phyloP scores from a whole-genome alignment of 2,888 invertebrate genomes.

The Pinctada fucata region DNA sequence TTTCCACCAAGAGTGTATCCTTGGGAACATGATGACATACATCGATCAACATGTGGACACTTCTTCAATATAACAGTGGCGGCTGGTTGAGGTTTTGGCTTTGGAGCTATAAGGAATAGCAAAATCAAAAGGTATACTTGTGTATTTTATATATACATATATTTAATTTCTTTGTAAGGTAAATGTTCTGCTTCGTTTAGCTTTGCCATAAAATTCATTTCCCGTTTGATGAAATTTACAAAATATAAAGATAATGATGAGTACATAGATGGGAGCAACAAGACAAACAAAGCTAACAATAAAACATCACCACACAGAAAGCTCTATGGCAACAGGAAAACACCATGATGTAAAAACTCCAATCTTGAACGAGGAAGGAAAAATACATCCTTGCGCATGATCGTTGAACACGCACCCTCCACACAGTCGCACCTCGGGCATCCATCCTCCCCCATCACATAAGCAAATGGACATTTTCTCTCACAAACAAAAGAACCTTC shows the following conservation, averaged over 20 bases:
- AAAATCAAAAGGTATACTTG: too few relatives aligned
- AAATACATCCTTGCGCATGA: too few relatives aligned
- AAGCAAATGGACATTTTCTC: slow-evolving; percentile 39
- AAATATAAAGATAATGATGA: too few relatives aligned
- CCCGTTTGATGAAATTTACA: too few relatives aligned
- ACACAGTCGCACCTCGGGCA: slow-evolving; percentile 54
- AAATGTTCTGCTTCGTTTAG: too few relatives aligned
- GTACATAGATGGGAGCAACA: too few relatives aligned
- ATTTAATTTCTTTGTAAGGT: too few relatives aligned
- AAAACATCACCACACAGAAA: not conserved
- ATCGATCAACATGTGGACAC: slow-evolving; percentile 47
- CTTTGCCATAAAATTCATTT: too few relatives aligned
- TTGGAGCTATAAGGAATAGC: not conserved
- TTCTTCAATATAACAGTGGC: slow-evolving; percentile 29
- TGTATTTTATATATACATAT: too few relatives aligned
- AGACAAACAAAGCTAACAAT: too few relatives aligned
- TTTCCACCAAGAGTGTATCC: slow-evolving; percentile 50
- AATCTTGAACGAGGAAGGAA: not conserved
- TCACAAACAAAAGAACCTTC: slow-evolving; percentile 43
- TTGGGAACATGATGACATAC: slow-evolving; percentile 50
- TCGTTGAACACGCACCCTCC: slow-evolving; percentile 46
- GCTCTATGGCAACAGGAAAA: not conserved
- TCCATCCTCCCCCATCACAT: slow-evolving; percentile 46
- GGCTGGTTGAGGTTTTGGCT: slow-evolving; percentile 22
- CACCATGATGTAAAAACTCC: not conserved